Evolutionary conservation across 2,888 invertebrate species (phyloP), one percentile per base, ranked within the genome.

Genomic region (Pyrocoelia pectoralis): DNA sequence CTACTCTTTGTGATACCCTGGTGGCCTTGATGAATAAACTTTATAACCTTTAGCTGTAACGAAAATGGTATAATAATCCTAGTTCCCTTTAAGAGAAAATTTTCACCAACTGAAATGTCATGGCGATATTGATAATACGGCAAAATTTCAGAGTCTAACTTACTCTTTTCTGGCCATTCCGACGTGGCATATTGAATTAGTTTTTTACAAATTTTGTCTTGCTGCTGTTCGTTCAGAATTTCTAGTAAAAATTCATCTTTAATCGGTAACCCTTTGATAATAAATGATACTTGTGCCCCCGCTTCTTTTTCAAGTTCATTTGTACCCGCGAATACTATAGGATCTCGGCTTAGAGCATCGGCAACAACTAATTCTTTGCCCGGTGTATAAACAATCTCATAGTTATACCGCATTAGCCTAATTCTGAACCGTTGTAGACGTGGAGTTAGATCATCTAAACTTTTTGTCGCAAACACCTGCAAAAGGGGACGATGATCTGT

Each of bases 401-500:
- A 12, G 43, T 52, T 46, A 56, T 65, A 68, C 6, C 68, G 48
- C 66, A 69, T 68, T 15, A 68, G 24, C 24, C 69, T 40, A 8
- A 66, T 62, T 24, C 66, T 18, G 29, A 67, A 67, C 6, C 68
- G 18, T 40, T 68, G 68, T 40, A 68, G 53, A 10, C 68, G 49
- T 8, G 76, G 74, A 2, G 76, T 72, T 4, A 78, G 58, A 5
- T 73, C 73, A 59, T 72, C 71, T 14, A 79, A 55, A 24, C 66
- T 33, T 58, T 78, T 79, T 9, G 69, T 68, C n/a, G 69, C 68
- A 13, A 79, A 53, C 10, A 80, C 57, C 10, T 77, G 63, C 15
- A 12, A 12, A 8, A 12, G 43, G 2, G 40, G 13, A 6, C n/a
- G 4, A 40, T 40, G 40, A 40, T 40, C 40, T n/a, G 40, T 40